Conservation (phyloP, 2,797 vertebrate genomes). For the Odontamblyopus rebecca region DNA sequence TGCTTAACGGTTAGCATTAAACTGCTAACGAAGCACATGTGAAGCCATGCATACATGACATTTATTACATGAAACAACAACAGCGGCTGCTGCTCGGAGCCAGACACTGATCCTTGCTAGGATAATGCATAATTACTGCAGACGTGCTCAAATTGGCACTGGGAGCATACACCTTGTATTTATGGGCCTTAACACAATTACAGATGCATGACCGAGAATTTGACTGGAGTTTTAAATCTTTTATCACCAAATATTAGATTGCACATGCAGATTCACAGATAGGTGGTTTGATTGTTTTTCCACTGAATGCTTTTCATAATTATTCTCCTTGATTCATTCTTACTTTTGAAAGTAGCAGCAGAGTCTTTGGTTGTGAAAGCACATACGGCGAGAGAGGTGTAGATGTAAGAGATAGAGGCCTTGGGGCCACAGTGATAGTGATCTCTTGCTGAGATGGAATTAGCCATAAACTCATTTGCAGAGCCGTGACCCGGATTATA, state of each 20-base stretch:
- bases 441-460: constrained; percentile 72
- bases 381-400: constrained; percentile 29
- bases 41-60: constrained; percentile 82
- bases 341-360: constrained; percentile 18
- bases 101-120: constrained; percentile 63
- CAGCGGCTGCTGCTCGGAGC: constrained; percentile 65
- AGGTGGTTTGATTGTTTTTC: background rate
- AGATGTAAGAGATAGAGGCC: constrained; percentile 51
- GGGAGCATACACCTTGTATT: constrained; percentile 17
- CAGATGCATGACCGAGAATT: constrained; percentile 21
- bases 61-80: constrained; percentile 82
- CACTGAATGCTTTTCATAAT: constrained; percentile 5
- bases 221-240: constrained; percentile 13
- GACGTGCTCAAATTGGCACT: constrained; percentile 42
- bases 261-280: constrained; percentile 13
- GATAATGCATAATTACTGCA: constrained; percentile 68
- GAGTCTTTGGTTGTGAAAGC: constrained; percentile 41
- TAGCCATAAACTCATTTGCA: constrained; percentile 71
- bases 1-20: constrained; percentile 62
- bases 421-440: constrained; percentile 63
- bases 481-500: constrained; percentile 67
- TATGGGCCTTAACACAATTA: constrained; percentile 15
- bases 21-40: constrained; percentile 75
- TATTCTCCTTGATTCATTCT: constrained; percentile 3
- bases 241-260: constrained; percentile 15